Base-by-base conservation (phyloP, 2,797 vertebrate genomes). In the Meda fulgida region DNA sequence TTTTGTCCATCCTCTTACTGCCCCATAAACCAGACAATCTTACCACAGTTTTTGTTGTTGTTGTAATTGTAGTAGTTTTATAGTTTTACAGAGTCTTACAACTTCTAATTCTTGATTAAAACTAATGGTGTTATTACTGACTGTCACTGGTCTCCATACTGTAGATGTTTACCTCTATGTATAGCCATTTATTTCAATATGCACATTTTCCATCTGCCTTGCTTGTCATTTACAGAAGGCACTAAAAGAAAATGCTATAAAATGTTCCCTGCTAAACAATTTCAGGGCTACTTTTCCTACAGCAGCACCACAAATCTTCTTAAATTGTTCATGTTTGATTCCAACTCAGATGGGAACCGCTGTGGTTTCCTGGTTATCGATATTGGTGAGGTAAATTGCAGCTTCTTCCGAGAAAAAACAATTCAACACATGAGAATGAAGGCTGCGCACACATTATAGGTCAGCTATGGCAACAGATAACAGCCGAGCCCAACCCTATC, bases 351-450 rank as follows among this genome's bases (percentile, higher is more conserved):
- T 77, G 82, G 78, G 36, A 63, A 63, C n/a, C 1, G 36, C 66
- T 72, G 84, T 79, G 84, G 78, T 86, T 86, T 86, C 73, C 58
- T 53, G 65, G 65, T 81, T 71, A 87, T 76, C 80, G 79, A 84
- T 85, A 77, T 80, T 78, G 76, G 43, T 58, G 60, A 80, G 53
- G 81, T 72, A 79, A 84, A 84, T 58, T 81, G 69, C 10, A 58
- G 82, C 70, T 75, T 58, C 38, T 84, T 84, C 69, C 14, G 7
- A 70, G 29, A 51, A 75, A 83, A 81, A 31, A 1, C 36, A 86
- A 46, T 78, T 88, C 48, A 38, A 70, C 82, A 77, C 76, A 46
- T 31, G 43, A 81, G 80, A 70, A 65, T 23, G 19, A 55, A 48
- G 73, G 53, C 40, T 34, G 14, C 51, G 69, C 71, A 58, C 71